phyloP scores from a whole-genome alignment of 2,113 vertebrate species.

The Picathartes gymnocephalus region DNA sequence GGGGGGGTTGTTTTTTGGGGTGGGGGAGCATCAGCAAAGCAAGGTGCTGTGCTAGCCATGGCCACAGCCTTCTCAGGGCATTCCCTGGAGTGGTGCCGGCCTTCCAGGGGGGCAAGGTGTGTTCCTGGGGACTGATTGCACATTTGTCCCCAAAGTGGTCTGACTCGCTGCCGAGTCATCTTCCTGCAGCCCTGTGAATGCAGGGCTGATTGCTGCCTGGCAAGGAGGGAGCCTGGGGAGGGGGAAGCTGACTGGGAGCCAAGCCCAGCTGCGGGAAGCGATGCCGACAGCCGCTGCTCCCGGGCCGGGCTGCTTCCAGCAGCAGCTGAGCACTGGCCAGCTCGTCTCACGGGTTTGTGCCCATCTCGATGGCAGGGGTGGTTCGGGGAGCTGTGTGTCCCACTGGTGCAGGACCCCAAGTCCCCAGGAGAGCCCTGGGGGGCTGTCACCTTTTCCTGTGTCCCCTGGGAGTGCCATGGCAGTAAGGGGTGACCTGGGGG shows the following conservation, averaged over 20 bases:
- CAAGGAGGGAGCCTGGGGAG: not conserved
- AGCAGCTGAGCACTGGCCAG: not conserved
- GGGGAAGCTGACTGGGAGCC: not conserved
- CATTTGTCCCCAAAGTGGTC: constrained; percentile 21
- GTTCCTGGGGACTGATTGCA: constrained; percentile 22
- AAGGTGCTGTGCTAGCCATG: not conserved
- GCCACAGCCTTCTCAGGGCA: not conserved
- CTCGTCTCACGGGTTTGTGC: not conserved
- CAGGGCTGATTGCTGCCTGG: constrained; percentile 52
- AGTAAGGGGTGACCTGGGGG: not conserved
- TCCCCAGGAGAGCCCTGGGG: not conserved
- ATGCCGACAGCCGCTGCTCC: not conserved
- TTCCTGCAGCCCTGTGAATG: constrained; percentile 41
- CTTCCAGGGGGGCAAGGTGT: not conserved
- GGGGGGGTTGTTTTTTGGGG: not conserved
- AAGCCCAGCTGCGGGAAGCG: constrained; percentile 48
- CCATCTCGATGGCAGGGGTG: accelerated
- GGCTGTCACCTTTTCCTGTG: not conserved
- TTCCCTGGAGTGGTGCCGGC: not conserved
- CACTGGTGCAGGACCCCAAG: accelerated
- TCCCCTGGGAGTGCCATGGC: not conserved
- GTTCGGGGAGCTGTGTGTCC: not conserved
- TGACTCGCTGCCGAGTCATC: constrained; percentile 59
- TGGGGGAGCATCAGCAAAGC: not conserved
- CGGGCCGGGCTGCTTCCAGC: not conserved